Conservation (phyloP, 2,113 vertebrate species). For the Nanorana parkeri region DNA sequence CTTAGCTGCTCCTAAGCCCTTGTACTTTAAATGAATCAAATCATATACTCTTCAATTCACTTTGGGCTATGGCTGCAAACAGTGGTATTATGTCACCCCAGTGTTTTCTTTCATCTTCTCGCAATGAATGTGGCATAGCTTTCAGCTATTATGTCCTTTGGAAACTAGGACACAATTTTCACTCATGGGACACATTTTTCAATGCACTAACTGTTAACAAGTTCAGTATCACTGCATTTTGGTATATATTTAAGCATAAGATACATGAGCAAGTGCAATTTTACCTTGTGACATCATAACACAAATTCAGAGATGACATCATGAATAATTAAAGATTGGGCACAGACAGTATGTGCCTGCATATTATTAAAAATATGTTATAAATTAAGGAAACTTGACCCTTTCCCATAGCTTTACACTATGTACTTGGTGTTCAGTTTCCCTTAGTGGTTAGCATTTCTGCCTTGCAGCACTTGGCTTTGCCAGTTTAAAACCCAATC, state of each 20-base stretch:
- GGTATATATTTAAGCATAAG: too few species aligned
- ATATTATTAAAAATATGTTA: too few species aligned
- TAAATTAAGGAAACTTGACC: too few species aligned
- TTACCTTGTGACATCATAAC: neutral
- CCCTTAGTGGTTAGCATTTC: too few species aligned
- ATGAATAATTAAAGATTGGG: neutral
- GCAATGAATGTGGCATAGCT: constrained; percentile 51
- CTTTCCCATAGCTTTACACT: too few species aligned
- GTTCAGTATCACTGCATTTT: constrained; percentile 5
- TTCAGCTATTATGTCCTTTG: constrained; percentile 52
- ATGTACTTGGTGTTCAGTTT: too few species aligned
- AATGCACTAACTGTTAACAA: constrained; percentile 62
- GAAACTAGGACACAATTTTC: constrained; percentile 61
- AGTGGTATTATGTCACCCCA: neutral
- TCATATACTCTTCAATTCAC: neutral
- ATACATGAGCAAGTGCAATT: too few species aligned
- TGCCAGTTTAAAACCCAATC: too few species aligned
- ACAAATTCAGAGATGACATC: neutral
- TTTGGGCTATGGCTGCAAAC: neutral
- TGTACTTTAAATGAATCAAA: neutral
- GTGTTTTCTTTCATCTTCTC: constrained; percentile 25
- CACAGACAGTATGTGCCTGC: neutral
- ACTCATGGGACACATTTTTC: constrained; percentile 46
- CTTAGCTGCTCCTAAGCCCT: constrained; percentile 9
- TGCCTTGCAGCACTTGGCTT: too few species aligned